Percentiles rank a stretch among this genome's conserved stretches.
Evolutionary conservation across 35 echinoderm and acorn worm genomes (phyloP).

Genomic region (Ptychodera flava): DNA sequence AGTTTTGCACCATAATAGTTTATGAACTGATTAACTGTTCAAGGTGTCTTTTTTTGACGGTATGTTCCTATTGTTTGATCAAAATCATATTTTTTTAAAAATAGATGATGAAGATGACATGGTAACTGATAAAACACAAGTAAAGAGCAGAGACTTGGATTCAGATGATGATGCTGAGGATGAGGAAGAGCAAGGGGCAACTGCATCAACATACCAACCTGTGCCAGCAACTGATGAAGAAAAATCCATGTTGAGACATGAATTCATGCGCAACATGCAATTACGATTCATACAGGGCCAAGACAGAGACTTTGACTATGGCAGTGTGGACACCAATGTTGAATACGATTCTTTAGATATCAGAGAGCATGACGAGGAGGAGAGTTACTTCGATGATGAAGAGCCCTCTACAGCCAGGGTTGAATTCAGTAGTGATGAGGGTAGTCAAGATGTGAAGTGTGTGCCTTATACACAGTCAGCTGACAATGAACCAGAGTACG

Average conservation of each 20-base stretch:
- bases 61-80: too few species aligned
- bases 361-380: slow-evolving; percentile 72
- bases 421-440: neutral
- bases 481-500: neutral
- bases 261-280: slow-evolving; percentile 74
- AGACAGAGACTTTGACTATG: slow-evolving; percentile 88
- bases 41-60: too few species aligned
- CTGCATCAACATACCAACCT: neutral
- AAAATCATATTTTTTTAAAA: too few species aligned
- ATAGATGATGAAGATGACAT: too few species aligned
- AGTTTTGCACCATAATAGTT: too few species aligned
- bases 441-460: neutral
- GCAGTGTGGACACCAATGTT: slow-evolving; percentile 58
- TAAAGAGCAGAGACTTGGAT: too few species aligned
- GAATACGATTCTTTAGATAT: slow-evolving; percentile 87
- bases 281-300: slow-evolving; percentile 66
- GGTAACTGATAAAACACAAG: too few species aligned
- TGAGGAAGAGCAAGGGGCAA: neutral
- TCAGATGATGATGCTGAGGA: too few species aligned
- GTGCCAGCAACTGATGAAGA: slow-evolving; percentile 66
- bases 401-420: neutral
- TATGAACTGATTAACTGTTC: too few species aligned
- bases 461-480: neutral
- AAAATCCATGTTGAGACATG: slow-evolving; percentile 58
- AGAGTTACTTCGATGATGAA: slow-evolving; percentile 94